Percentiles rank a stretch among this genome's conserved stretches.
These are phyloP conservation scores for Palythoa caribaeorum DNA, from an alignment of 92 coral and sea anemone species.

Conservation along the genomic window DNA sequence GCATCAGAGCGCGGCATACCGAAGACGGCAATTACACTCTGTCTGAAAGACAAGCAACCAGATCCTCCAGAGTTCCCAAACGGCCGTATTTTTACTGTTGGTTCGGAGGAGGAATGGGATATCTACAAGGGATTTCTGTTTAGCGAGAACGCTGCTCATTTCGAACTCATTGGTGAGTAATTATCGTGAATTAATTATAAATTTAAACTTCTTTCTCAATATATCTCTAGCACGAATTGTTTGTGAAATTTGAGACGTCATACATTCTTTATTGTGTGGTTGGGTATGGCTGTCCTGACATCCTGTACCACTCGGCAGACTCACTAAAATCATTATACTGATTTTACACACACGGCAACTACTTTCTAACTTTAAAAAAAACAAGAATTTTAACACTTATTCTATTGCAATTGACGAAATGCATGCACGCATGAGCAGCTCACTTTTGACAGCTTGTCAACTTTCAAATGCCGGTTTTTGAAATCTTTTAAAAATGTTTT, in stretches of 20 bases:
- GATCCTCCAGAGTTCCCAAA: too few species aligned
- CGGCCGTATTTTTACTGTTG: too few species aligned
- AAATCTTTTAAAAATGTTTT: too few species aligned
- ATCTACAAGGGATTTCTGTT: slow-evolving; percentile 47
- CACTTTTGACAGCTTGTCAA: too few species aligned
- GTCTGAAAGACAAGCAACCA: too few species aligned
- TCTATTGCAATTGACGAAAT: slow-evolving; percentile 40
- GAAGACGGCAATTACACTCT: background rate
- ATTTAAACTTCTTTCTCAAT: background rate
- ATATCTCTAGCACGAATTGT: background rate
- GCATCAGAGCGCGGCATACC: slow-evolving; percentile 35
- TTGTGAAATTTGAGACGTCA: background rate
- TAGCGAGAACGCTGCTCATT: slow-evolving; percentile 34
- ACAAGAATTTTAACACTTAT: slow-evolving; percentile 26
- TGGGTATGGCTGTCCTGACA: background rate
- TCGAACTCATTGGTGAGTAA: slow-evolving; percentile 51
- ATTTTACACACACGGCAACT: background rate
- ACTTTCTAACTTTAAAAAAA: background rate
- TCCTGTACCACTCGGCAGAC: slow-evolving; percentile 4
- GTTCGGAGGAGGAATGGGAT: slow-evolving; percentile 56
- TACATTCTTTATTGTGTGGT: background rate
- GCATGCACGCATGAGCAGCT: too few species aligned
- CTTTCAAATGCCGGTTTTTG: too few species aligned
- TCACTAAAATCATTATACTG: too few species aligned
- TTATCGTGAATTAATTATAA: background rate